Evolutionary conservation across 2,888 invertebrate genomes (phyloP), one percentile per base, ranked within the genome.

Genomic region (Endotricha flammealis): DNA sequence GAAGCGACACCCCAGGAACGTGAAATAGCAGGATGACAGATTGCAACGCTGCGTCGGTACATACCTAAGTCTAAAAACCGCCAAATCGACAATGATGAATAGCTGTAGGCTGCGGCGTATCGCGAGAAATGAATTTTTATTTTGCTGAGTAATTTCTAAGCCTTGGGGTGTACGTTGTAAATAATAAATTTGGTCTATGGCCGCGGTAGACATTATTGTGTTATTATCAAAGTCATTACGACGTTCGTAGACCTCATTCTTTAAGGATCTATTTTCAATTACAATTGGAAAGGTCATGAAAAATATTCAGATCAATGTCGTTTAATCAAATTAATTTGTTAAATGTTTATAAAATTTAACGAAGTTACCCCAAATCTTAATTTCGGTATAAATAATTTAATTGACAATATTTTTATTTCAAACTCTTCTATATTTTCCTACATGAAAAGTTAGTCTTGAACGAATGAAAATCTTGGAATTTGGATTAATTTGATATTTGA

Each of bases 11-110:
- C 67, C 55, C 68, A 64, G 65, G 68, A 72, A 70, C 58, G 59
- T 61, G 68, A 68, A 52, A 50, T 50, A 56, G 53, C 59, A 51
- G 72, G 65, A 71, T 70, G 68, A 64, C 58, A 57, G 57, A 65
- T 67, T 68, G 71, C 67, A 64, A 49, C 45, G 46, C 38, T 34
- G 29, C 36, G 20, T 35, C 51, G 20, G 33, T 46, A 48, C 44
- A 39, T 48, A 31, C 42, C 42, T 43, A 36, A 44, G 44, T 37
- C 25, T 42, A 45, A 43, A 44, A 44, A 48, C 34, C 41, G 36
- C 43, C 29, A 38, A 45, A 45, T 40, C 32, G 40, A 29, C 29
- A 41, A 41, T 42, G 39, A 37, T 41, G 38, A 39, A 47, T 44
- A 33, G 30, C 30, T 24, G 32, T 12, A n/a, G 36, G 30, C 30